Percentiles rank a stretch among this genome's conserved stretches.
Conservation (phyloP, 2,888 invertebrate genomes). For the Yponomeuta plumbellus region DNA sequence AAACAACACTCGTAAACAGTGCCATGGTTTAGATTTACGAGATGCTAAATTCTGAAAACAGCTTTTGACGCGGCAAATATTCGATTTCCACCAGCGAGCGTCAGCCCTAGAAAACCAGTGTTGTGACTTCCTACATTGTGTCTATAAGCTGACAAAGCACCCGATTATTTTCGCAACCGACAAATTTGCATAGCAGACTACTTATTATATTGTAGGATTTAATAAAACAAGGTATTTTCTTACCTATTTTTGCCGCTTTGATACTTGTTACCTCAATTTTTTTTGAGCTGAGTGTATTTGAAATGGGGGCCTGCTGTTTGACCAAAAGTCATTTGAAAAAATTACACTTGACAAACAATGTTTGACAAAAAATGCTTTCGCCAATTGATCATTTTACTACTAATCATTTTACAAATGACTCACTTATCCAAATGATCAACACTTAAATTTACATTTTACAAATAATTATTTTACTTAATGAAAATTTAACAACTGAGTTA, state of each 20-base stretch:
- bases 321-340: too few species aligned
- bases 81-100: constrained; percentile 16
- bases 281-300: too few species aligned
- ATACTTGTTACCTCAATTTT: background rate
- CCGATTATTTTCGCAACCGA: constrained; percentile 40
- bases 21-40: background rate
- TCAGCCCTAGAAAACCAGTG: constrained; percentile 28
- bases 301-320: too few species aligned
- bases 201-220: constrained; percentile 30
- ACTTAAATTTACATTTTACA: too few species aligned
- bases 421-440: too few species aligned
- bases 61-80: background rate
- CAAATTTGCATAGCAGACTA: constrained; percentile 58
- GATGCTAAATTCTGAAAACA: background rate
- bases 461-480: too few species aligned
- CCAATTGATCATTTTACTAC: too few species aligned
- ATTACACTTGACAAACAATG: too few species aligned
- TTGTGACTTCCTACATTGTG: constrained; percentile 40
- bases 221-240: background rate
- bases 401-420: too few species aligned
- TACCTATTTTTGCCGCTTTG: background rate
- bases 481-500: too few species aligned
- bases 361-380: too few species aligned
- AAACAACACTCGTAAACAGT: too few species aligned
- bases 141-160: constrained; percentile 35